Evolutionary conservation across 1,140 invertebrate genomes (phyloP), one percentile per base, ranked within the genome.

Genomic region (Thrips palmi): DNA sequence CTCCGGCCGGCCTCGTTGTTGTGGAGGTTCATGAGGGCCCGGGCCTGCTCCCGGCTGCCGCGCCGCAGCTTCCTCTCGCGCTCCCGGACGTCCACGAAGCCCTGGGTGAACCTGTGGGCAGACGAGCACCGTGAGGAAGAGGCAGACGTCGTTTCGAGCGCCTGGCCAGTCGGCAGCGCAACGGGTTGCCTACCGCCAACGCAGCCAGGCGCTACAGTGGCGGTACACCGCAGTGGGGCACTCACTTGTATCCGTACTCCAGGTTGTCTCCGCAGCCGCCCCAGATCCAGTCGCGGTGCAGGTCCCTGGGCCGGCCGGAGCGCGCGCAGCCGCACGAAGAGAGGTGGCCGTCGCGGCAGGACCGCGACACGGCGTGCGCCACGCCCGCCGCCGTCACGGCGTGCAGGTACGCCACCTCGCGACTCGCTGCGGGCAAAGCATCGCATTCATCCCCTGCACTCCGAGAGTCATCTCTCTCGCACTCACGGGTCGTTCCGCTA

Each of bases 241-340:
- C 72, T 70, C 58, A 85, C 79, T 82, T 85, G 65, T 93, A 93
- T 32, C 86, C 87, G 56, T 94, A 93, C 52, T 92, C 83, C 15
- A 93, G 67, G 60, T 96, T 89, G 54, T 94, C 89, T 1, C 88
- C 88, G 50, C 89, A 96, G 2, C 89, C 91, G n/a, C 85, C 87
- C 91, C 91, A 96, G 15, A 86, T 74, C 88, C 88, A 96, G 47
- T 93, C 86, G 21, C 68, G 66, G 41, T 83, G 72, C 3, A 93
- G 61, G 51, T 84, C 73, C 43, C 72, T 70, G 0, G 87, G 88
- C 38, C 87, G 57, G 2, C 67, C 58, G 5, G 77, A 76, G 12
- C 72, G 64, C 8, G 82, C 85, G 57, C 91, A 96, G 5, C 84
- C 79, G 56, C 91, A 96, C 5, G 77, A 86, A 3, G 77, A 64